Base-by-base conservation (phyloP, 2,797 vertebrate species). In the Argentina silus region DNA sequence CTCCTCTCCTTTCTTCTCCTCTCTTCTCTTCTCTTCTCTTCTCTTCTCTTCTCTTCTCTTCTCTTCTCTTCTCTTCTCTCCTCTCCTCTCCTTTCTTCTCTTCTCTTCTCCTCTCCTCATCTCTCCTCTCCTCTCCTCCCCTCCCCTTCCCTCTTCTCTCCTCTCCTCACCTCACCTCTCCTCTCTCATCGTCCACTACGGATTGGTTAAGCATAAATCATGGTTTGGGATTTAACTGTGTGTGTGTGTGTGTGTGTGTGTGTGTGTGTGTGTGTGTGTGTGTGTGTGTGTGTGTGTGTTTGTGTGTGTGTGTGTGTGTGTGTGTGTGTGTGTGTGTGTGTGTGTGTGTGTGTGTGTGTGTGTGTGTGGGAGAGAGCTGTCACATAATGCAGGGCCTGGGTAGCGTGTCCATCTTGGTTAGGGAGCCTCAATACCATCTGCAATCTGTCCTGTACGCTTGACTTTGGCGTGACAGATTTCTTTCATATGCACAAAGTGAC, bases 171-270 rank as follows among this genome's bases (percentile, higher is more conserved):
- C 65, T 65, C n/a, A 73, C 42, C 68, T 43, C 60, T 57, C 56
- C 7, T 64, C 17, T 73, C 65, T 62, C 23, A 73, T 69, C 14
- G 10, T 15, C 70, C 75, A 55, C 69, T 21, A 14, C 62, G 8
- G 47, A 45, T 47, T 59, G 67, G 23, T 73, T 78, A 81, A 83
- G 27, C 80, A 85, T 84, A 90, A 86, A 86, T 88, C 73, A 76
- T 67, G 72, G 74, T 69, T 78, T 81, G 70, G 77, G 81, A 70
- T 83, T 78, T 74, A 82, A 81, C 80, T 80, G 71, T 48, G 62
- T 66, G 45, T 36, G 27, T 36, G 27, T 36, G 27, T 36, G 27
- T 36, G 27, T 36, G 27, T 36, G 27, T 36, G 27, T 36, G 27
- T 36, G 27, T 36, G 27, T 36, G 27, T 36, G 27, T 36, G 70